Base-by-base conservation (phyloP, 2,888 invertebrate genomes). In the Tiphia femorata region DNA sequence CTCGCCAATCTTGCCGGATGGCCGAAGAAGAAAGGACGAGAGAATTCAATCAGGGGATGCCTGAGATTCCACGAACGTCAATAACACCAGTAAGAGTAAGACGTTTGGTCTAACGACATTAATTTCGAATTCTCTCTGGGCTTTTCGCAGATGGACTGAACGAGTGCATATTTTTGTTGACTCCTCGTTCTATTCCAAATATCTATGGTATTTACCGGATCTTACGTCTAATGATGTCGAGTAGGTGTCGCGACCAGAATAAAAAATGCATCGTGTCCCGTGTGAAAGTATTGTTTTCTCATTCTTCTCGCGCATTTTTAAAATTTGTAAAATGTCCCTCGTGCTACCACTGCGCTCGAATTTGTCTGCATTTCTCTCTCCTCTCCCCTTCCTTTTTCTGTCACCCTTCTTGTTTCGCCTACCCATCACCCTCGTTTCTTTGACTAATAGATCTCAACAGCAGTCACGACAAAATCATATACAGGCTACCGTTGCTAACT, bases 41-140 rank as follows among this genome's bases (percentile, higher is more conserved):
- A 71, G 70, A 75, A 80, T 82, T 81, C 82, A 81, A 82, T 82
- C 81, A 82, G 72, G 69, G 71, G 66, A 82, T 81, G 74, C 82
- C 79, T 65, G 52, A 67, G 64, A 82, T 82, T 82, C 82, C 79
- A 60, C 56, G 57, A 62, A 75, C 78, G 62, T 79, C 80, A 72
- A 81, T 80, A 77, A 76, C 70, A 68, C 72, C 64, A 23, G 20
- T 44, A 67, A n/a, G 67, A 80, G 72, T 79, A 77, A 81, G 80
- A 77, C 72, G 76, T 76, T 73, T 56, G 49, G 62, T 53, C 62
- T 65, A 62, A 35, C 49, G 53, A 67, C 71, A 79, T 77, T 75
- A 73, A 73, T 75, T 74, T 67, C 57, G 38, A 57, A 68, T 42
- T 50, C 17, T 37, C 21, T 29, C 37, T n/a, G n/a, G n/a, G 42